Evolutionary conservation across 2,888 invertebrate species (phyloP), one percentile per base, ranked within the genome.

Genomic region (Geophilus truncorum): DNA sequence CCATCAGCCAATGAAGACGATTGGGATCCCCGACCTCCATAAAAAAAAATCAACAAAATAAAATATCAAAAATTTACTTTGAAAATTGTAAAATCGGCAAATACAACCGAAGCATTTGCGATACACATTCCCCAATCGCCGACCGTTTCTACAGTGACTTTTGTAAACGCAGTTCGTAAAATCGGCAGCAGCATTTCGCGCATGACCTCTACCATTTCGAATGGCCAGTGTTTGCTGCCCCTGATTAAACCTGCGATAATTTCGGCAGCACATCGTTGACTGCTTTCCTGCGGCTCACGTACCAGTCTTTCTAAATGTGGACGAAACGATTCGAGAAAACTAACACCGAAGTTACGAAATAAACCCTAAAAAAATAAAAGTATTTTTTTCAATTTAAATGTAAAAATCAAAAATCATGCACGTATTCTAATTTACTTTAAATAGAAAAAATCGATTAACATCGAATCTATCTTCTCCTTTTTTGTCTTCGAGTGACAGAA

Each of bases 211-310:
- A 84, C 83, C 85, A 86, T 91, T 0, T 89, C 87, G 83, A 90
- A 92, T 0, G 91, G 88, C 95, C 95, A 96, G 87, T 94, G 93
- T 83, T 95, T 93, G 28, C 93, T 91, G 1, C 95, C 95, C n/a
- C 92, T 88, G 23, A 96, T 89, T 0, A 94, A 87, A 0, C 94
- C 91, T n/a, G 93, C 90, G 3, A 93, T 89, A 62, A 94, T 90
- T 87, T 96, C 96, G 0, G 94, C 91, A 0, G 93, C 94, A 87
- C 94, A 93, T 62, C 94, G 90, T 85, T 96, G 96, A 84, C 90
- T 90, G 83, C 92, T 92, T 85, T 95, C 94, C 82, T 92, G 91
- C 76, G 91, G 90, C 82, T 92, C 92, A 5, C n/a, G n/a, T n/a
- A n/a, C n/a, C n/a, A n/a, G n/a, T n/a, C n/a, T n/a, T n/a, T n/a